Evolutionary conservation across 2,113 vertebrate genomes (phyloP).

Genomic region (Vidua chalybeata): DNA sequence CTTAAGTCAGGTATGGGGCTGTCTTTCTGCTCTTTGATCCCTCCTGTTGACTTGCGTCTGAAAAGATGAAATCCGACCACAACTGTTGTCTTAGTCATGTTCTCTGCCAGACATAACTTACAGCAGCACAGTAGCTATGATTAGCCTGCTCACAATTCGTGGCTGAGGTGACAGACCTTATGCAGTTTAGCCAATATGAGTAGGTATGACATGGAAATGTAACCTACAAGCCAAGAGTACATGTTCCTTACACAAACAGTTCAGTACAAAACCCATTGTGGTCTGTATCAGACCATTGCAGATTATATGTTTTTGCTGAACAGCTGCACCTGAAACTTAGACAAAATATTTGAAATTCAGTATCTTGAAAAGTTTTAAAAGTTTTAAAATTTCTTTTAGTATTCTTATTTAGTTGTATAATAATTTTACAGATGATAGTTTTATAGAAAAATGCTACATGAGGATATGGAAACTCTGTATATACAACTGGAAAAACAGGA

Average conservation of each 20-base stretch:
- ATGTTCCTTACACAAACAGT: not conserved
- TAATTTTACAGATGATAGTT: not conserved
- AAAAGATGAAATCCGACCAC: not conserved
- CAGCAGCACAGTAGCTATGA: not conserved
- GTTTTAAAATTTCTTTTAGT: not conserved
- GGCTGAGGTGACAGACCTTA: not conserved
- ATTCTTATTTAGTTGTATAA: not conserved
- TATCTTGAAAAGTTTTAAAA: not conserved
- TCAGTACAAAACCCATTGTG: not conserved
- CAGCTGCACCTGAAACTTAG: not conserved
- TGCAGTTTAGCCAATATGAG: not conserved
- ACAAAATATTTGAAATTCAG: not conserved
- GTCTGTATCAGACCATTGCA: not conserved
- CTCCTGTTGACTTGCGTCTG: not conserved
- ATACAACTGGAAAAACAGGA: not conserved
- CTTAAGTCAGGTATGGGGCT: not conserved
- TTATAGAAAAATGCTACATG: not conserved
- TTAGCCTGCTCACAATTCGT: constrained; percentile 21
- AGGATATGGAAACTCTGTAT: not conserved
- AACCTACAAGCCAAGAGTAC: not conserved
- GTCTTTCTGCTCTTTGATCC: constrained; percentile 15
- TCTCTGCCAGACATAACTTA: constrained; percentile 22
- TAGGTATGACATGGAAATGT: not conserved
- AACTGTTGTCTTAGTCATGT: constrained; percentile 22
- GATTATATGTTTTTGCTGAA: not conserved